Evolutionary conservation across 2,888 invertebrate genomes (phyloP), one percentile per base, ranked within the genome.

Genomic region (Leucania comma): DNA sequence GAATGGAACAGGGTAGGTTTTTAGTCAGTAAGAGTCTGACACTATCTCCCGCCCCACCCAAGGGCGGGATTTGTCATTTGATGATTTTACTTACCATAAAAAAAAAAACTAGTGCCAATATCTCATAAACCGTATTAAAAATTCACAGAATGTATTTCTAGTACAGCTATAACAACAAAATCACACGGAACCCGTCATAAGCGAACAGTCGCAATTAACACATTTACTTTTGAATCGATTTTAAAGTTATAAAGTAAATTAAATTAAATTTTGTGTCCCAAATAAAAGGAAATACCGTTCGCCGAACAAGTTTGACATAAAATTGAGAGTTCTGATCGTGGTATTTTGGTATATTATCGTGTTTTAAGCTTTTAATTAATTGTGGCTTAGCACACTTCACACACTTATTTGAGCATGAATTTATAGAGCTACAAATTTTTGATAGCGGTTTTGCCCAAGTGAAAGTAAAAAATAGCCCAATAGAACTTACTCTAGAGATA

Each of bases 201-300:
- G 14, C 38, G 3, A 42, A 38, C 3, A 42, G 38, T 42, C 14
- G 38, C 4, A 42, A 14, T 17, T 42, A 4, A 42, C 42, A 3
- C 14, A 35, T 17, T 2, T 51, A 6, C 3, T 17, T 53, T 53
- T 26, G 8, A 20, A 29, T 29, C 54, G 8, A 54, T 54, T 29
- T 20, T 4, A 54, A 54, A 54, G 20, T 20, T 54, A 20, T n/a
- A 29, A 20, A 29, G 10, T n/a, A 1, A 54, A 32, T 10, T 3
- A 54, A 51, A 42, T 51, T 4, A 24, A 35, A 20, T 54, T 20
- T 20, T 26, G 9, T 50, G 74, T 56, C 29, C 59, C 54, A 42
- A 42, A 46, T 71, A 53, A 62, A 32, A 54, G 10, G 12, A 65
- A 54, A 38, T 75, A 65, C 75, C 75, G 75, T 57, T 74, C 6